Percentiles rank a stretch among this genome's conserved stretches.
Evolutionary conservation across 2,888 invertebrate species (phyloP).

Genomic region (Cryptophagus acutangulus): DNA sequence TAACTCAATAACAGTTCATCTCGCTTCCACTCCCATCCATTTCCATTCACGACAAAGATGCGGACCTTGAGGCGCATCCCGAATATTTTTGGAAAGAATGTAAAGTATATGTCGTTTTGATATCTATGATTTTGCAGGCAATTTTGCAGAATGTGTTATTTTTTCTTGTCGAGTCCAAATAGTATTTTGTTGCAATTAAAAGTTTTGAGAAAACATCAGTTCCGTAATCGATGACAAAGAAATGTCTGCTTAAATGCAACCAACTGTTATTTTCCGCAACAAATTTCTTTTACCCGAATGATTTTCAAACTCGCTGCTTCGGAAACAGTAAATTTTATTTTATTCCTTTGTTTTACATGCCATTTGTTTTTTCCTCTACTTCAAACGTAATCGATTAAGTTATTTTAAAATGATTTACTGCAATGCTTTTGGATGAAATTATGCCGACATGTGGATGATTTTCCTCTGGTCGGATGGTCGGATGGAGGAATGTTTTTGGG

Average conservation of each 20-base stretch:
- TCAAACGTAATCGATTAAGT: conserved; percentile 20
- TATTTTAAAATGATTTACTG: conserved; percentile 2
- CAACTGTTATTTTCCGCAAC: conserved; percentile 37
- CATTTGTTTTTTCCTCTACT: conserved; percentile 35
- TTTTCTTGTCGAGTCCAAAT: too few relatives aligned
- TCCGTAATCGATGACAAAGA: conserved; percentile 20
- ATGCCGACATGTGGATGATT: too few relatives aligned
- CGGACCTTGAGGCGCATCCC: neutral
- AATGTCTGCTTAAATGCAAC: conserved; percentile 25
- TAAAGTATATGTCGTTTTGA: conserved; percentile 24
- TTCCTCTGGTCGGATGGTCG: too few relatives aligned
- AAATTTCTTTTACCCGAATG: conserved; percentile 32
- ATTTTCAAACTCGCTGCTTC: conserved; percentile 36
- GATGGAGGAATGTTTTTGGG: too few relatives aligned
- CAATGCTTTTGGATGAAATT: too few relatives aligned
- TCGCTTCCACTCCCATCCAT: neutral
- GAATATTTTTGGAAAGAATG: conserved; percentile 12
- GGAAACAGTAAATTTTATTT: conserved; percentile 41
- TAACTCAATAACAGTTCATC: conserved; percentile 24
- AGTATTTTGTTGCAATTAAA: too few relatives aligned
- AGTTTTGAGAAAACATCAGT: too few relatives aligned
- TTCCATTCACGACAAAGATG: conserved; percentile 11
- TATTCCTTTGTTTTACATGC: conserved; percentile 40
- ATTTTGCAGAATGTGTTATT: too few relatives aligned
- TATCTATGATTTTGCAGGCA: conserved; percentile 39